phyloP scores from a whole-genome alignment of 1,140 invertebrate species.

The Caenorhabditis latens region DNA sequence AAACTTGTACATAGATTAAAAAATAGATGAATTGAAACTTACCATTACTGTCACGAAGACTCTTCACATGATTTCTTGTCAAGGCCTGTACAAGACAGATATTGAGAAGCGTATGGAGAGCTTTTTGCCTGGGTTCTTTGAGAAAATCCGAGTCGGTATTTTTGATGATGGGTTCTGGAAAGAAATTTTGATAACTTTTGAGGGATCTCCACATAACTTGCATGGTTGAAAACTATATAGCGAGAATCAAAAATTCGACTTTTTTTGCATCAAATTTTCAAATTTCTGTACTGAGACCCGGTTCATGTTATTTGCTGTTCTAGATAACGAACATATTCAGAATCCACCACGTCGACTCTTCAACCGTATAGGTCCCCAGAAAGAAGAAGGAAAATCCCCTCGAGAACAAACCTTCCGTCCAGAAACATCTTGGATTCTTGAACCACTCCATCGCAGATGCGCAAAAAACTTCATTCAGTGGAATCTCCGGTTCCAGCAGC shows the following conservation, averaged over 20 bases:
- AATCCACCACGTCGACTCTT: no score
- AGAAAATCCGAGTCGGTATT: neutral
- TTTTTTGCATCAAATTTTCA: no score
- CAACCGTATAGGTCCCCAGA: neutral
- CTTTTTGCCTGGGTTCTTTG: constrained; percentile 16
- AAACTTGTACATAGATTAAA: neutral
- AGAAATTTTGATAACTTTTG: no score
- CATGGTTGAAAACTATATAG: no score
- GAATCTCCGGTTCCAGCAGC: constrained; percentile 66
- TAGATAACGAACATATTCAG: no score
- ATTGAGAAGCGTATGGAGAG: neutral
- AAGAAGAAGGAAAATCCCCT: neutral
- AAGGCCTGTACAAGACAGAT: neutral
- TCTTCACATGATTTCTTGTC: neutral
- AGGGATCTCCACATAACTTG: no score
- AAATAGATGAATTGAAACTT: no score
- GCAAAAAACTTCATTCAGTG: constrained; percentile 61
- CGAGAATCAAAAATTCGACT: no score
- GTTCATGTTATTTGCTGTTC: no score
- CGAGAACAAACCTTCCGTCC: no score
- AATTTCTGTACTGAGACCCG: no score
- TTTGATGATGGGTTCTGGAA: neutral
- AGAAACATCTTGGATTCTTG: neutral
- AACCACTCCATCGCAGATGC: constrained; percentile 59
- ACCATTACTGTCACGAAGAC: neutral